phyloP scores from a whole-genome alignment of 2,797 vertebrate genomes.

The Phrynocephalus forsythii region DNA sequence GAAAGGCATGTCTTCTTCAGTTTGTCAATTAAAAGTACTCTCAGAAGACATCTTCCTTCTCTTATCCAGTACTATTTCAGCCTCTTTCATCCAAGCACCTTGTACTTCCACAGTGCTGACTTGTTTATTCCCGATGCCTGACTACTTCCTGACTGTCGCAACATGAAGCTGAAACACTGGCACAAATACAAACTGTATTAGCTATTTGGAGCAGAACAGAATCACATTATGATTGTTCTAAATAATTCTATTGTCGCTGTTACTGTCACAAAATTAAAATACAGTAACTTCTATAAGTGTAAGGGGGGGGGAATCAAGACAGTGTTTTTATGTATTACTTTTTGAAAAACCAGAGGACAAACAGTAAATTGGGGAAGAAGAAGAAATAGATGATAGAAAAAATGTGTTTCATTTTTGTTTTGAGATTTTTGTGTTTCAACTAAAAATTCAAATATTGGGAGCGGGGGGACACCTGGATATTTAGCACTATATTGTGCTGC shows the following conservation, averaged over 20 bases:
- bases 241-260: neutral
- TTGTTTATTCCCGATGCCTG: neutral
- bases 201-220: constrained; percentile 20
- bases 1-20: neutral
- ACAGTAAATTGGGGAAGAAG: neutral
- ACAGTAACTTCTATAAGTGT: neutral
- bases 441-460: neutral
- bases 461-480: no score
- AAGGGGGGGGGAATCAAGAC: constrained; percentile 8
- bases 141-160: neutral
- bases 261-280: constrained; percentile 41
- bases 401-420: neutral
- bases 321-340: neutral
- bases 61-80: neutral
- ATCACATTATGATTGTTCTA: constrained; percentile 1
- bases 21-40: constrained; percentile 18
- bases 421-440: neutral
- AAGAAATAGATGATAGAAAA: neutral
- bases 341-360: constrained; percentile 30
- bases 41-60: neutral
- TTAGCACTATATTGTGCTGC: neutral
- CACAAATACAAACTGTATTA: constrained; percentile 31
- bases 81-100: constrained; percentile 8
- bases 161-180: neutral
- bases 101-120: constrained; percentile 20